A percentile compares a stretch with the other conserved stretches of the same genome.
These are phyloP conservation scores for Catalaphyllia jardinei DNA, from an alignment of 64 coral and sea anemone species.

Conservation along the genomic window DNA sequence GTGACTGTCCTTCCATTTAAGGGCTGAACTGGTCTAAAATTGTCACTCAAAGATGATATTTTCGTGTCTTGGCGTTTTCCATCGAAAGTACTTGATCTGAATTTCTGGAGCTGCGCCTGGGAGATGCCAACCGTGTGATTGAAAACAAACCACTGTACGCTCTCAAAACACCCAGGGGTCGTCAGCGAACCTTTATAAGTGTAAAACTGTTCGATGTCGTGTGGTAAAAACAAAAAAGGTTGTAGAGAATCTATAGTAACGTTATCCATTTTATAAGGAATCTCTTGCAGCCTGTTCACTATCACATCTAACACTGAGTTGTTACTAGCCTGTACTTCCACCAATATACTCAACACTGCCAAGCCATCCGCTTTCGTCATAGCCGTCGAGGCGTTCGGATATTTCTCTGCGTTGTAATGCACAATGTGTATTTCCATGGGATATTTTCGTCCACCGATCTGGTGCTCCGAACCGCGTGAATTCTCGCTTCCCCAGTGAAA, in stretches of 20 bases:
- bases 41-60: conserved; percentile 42
- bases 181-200: conserved; percentile 82
- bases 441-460: conserved; percentile 54
- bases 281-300: conserved; percentile 38
- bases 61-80: conserved; percentile 43
- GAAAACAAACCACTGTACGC: conserved; percentile 88
- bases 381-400: not conserved
- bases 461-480: conserved; percentile 75
- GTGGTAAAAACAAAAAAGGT: conserved; percentile 54
- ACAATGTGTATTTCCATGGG: conserved; percentile 84
- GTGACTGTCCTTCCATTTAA: conserved; percentile 55
- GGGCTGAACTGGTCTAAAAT: conserved; percentile 76
- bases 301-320: conserved; percentile 47
- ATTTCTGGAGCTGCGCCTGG: conserved; percentile 39
- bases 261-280: conserved; percentile 34
- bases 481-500: conserved; percentile 81
- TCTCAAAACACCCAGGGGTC: conserved; percentile 68
- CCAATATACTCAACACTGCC: conserved; percentile 52
- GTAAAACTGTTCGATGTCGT: conserved; percentile 47
- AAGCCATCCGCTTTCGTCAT: conserved; percentile 37
- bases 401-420: conserved; percentile 71
- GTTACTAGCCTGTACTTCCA: not conserved
- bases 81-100: conserved; percentile 44
- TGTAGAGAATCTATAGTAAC: conserved; percentile 22
- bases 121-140: conserved; percentile 67